phyloP scores from a whole-genome alignment of 64 coral and sea anemone genomes.

The Dendrophyllia cribrosa region DNA sequence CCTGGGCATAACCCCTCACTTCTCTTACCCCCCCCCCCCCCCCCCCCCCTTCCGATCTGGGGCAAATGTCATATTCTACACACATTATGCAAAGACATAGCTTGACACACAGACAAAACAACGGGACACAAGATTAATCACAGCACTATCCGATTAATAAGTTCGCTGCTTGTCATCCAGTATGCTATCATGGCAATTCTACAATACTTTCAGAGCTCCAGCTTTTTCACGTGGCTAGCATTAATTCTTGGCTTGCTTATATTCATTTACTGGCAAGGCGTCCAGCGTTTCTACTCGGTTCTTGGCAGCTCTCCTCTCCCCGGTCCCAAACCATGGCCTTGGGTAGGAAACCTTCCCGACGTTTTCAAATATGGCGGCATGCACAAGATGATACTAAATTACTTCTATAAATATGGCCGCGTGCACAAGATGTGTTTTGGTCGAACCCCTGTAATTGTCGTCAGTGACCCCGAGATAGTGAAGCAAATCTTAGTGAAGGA shows the following conservation, averaged over 20 bases:
- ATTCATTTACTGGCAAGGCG: constrained; percentile 50
- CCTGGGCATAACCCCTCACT: no score
- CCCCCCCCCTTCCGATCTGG: no score
- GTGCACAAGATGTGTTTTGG: constrained; percentile 60
- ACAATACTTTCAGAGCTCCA: neutral
- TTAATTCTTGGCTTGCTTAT: neutral
- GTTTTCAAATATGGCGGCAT: constrained; percentile 71
- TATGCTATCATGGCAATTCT: no score
- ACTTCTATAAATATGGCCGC: constrained; percentile 75
- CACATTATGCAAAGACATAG: no score
- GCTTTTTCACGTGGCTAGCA: neutral
- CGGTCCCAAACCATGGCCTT: constrained; percentile 59
- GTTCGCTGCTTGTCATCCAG: no score
- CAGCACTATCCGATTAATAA: no score
- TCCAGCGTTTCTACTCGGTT: constrained; percentile 17
- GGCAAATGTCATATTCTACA: no score
- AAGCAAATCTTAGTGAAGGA: constrained; percentile 85
- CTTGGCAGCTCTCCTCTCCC: constrained; percentile 31
- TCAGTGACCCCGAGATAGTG: constrained; percentile 80
- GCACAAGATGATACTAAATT: constrained; percentile 62
- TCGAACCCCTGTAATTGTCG: constrained; percentile 39
- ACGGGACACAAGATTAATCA: no score
- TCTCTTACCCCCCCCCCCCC: no score
- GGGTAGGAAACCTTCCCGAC: constrained; percentile 67
- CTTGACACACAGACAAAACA: no score